phyloP scores from a whole-genome alignment of 1,140 invertebrate genomes.

The Lysiphlebus fabarum region DNA sequence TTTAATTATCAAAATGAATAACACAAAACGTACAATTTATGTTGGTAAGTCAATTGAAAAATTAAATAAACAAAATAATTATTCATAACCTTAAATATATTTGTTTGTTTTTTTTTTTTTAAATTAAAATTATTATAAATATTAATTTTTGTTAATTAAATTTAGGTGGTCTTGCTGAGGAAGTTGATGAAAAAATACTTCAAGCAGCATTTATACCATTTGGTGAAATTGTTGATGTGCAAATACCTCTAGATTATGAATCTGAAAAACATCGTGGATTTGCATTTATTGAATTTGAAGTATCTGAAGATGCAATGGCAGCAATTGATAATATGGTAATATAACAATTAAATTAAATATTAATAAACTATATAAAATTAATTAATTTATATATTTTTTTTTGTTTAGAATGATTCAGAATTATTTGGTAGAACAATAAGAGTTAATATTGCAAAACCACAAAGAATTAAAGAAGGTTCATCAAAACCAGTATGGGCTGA shows the following conservation, averaged over 20 bases:
- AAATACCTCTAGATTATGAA: slow-evolving; percentile 98
- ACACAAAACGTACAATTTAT: too few species aligned
- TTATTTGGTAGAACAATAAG: slow-evolving; percentile 94
- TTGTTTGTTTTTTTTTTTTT: too few species aligned
- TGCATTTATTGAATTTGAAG: slow-evolving; percentile 98
- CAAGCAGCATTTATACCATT: slow-evolving; percentile 97
- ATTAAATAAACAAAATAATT: too few species aligned
- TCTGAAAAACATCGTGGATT: slow-evolving; percentile 96
- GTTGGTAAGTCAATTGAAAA: too few species aligned
- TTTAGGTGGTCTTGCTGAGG: slow-evolving; percentile 86
- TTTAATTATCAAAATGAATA: too few species aligned
- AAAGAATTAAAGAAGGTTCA: slow-evolving; percentile 92
- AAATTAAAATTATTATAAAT: slow-evolving; percentile 14
- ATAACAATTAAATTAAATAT: slow-evolving; percentile 3
- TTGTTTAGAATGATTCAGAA: slow-evolving; percentile 91
- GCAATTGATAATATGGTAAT: slow-evolving; percentile 98
- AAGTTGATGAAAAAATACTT: slow-evolving; percentile 94
- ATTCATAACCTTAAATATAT: too few species aligned
- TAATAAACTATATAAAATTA: not conserved
- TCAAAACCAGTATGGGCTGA: slow-evolving; percentile 95
- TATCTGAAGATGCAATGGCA: slow-evolving; percentile 88
- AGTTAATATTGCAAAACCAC: slow-evolving; percentile 95
- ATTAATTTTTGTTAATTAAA: not conserved
- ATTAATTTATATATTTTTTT: slow-evolving; percentile 9
- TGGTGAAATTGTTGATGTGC: slow-evolving; percentile 94